phyloP scores from a whole-genome alignment of 2,797 vertebrate species.

The Onychomys torridus region DNA sequence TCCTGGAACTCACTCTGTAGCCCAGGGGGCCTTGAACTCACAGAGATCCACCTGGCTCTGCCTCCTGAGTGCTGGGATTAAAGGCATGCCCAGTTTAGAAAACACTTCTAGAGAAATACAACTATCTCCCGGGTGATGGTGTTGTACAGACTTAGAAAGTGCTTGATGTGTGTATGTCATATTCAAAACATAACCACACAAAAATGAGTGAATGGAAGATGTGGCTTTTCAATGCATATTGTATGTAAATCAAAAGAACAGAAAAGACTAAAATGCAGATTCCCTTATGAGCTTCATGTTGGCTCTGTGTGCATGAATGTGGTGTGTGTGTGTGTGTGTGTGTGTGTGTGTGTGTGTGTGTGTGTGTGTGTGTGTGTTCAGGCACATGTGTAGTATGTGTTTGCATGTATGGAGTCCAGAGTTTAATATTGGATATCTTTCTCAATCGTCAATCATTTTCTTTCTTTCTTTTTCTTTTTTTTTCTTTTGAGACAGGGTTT shows the following conservation, averaged over 20 bases:
- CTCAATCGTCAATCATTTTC: not conserved
- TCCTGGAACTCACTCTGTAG: too few relatives aligned
- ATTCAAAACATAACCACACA: not conserved
- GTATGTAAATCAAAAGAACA: not conserved
- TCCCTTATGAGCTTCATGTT: not conserved
- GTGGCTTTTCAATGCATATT: not conserved
- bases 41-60: too few relatives aligned
- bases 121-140: not conserved
- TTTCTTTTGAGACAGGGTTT: too few relatives aligned
- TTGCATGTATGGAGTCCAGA: not conserved
- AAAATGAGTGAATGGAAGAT: not conserved
- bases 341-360: not conserved
- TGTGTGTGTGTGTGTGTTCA: not conserved
- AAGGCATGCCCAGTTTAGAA: not conserved
- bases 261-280: not conserved
- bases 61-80: too few relatives aligned
- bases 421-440: not conserved
- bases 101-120: constrained; percentile 50
- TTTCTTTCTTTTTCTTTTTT: not conserved
- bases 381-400: not conserved
- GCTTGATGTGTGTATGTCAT: not conserved
- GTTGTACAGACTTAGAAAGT: constrained; percentile 14
- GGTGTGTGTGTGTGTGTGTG: not conserved
- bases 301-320: not conserved
- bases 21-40: too few relatives aligned